Evolutionary conservation across 1,140 invertebrate species (phyloP).

Genomic region (Oncopeltus fasciatus): DNA sequence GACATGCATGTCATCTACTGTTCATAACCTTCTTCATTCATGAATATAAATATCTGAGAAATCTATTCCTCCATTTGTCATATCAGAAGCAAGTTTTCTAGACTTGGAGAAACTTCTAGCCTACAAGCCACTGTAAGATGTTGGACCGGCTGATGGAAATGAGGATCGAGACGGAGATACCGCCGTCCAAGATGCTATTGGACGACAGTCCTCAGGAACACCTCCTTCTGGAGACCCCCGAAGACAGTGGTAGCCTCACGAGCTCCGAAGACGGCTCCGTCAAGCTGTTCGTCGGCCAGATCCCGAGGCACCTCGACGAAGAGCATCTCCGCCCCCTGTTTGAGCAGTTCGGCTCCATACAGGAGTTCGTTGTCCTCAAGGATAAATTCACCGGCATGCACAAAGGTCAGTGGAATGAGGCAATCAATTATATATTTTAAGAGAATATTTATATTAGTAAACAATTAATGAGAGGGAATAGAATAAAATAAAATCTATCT

Average conservation of each 20-base stretch:
- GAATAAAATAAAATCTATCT: no score
- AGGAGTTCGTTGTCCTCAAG: conserved; percentile 84
- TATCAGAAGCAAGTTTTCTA: no score
- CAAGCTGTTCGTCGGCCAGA: conserved; percentile 86
- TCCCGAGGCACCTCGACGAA: conserved; percentile 78
- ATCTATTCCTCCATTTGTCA: no score
- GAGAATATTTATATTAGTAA: no score
- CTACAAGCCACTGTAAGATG: no score
- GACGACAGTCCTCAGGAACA: not conserved
- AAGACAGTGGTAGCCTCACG: conserved; percentile 14
- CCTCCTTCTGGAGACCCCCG: not conserved
- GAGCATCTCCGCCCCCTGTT: conserved; percentile 79
- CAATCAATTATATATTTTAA: no score
- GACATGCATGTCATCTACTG: no score
- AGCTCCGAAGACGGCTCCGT: conserved; percentile 42
- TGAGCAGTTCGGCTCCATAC: conserved; percentile 84
- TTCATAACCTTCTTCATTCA: no score
- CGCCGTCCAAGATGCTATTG: not conserved
- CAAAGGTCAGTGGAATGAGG: conserved; percentile 50
- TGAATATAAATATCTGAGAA: no score
- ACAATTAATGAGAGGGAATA: no score
- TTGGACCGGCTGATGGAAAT: not conserved
- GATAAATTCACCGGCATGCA: conserved; percentile 87
- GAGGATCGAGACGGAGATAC: not conserved
- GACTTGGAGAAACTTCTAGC: no score